phyloP scores from a whole-genome alignment of 1,140 invertebrate species.

The Caenorhabditis latens region DNA sequence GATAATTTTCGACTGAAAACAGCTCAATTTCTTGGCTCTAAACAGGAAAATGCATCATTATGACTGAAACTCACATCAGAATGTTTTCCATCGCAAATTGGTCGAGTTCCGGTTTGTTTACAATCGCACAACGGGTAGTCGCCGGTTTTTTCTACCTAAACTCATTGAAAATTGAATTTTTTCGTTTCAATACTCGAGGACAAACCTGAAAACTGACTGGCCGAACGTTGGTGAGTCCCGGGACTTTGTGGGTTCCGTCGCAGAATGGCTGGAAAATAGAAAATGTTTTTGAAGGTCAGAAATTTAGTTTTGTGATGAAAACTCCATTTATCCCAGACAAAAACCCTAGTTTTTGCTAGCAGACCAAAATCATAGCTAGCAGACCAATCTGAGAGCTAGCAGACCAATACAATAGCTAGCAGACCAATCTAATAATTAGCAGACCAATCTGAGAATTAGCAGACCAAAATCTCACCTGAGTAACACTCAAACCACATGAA shows the following conservation, averaged over 20 bases:
- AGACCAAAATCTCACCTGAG: conserved; percentile 62
- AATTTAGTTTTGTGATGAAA: no score
- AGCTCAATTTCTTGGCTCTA: no score
- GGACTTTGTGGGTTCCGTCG: conserved; percentile 87
- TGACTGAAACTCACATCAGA: conserved; percentile 62
- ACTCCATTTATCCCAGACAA: no score
- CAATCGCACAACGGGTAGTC: conserved; percentile 97
- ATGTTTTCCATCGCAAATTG: conserved; percentile 97
- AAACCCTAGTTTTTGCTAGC: no score
- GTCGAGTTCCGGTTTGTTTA: conserved; percentile 91
- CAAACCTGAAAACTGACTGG: conserved; percentile 84
- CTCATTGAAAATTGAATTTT: not conserved
- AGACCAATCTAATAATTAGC: no score
- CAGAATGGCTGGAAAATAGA: conserved; percentile 86
- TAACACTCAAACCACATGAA: conserved; percentile 89
- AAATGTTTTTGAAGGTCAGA: no score
- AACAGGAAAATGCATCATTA: no score
- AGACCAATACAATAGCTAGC: no score
- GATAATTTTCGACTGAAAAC: not conserved
- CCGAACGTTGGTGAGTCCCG: conserved; percentile 78
- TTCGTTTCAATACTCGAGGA: not conserved
- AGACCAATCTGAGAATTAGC: not conserved
- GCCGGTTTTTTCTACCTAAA: conserved; percentile 85
- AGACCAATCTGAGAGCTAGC: no score
- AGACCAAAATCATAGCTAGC: no score